A percentile compares a stretch with the other conserved stretches of the same genome.
Evolutionary conservation across 2,797 vertebrate species (phyloP).

Genomic region (Pagetopsis macropterus): DNA sequence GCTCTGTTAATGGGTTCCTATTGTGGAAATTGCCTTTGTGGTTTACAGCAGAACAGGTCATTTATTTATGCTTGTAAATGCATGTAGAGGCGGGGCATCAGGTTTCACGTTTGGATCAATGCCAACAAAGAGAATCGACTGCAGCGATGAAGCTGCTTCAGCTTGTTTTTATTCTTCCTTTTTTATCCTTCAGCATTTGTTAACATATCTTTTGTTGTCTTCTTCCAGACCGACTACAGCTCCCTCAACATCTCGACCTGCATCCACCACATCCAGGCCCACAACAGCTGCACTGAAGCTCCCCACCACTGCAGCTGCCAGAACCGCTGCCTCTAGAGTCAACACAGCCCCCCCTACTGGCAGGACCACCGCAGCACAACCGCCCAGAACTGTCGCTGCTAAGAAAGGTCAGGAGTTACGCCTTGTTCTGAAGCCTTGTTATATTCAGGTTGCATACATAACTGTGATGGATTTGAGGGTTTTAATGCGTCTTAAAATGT

Average conservation of each 20-base stretch:
- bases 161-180: neutral
- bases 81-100: neutral
- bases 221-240: conserved; percentile 66
- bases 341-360: conserved; percentile 68
- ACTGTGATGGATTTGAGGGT: neutral
- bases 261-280: conserved; percentile 42
- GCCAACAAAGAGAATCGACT: neutral
- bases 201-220: conserved; percentile 5
- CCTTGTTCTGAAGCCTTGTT: neutral
- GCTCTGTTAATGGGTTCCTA: conserved; percentile 44
- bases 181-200: neutral
- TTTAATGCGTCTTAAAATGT: neutral
- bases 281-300: conserved; percentile 51
- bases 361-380: conserved; percentile 61
- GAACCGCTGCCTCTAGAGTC: conserved; percentile 58
- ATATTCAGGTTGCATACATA: neutral
- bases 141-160: neutral
- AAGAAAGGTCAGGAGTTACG: conserved; percentile 76
- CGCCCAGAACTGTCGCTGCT: conserved; percentile 52
- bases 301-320: conserved; percentile 39
- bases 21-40: conserved; percentile 46
- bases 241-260: conserved; percentile 45
- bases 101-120: conserved; percentile 18
- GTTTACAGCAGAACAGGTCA: conserved; percentile 32
- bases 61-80: conserved; percentile 36